Conservation (phyloP, 2,888 invertebrate species). For the Oegoconia quadripuncta region DNA sequence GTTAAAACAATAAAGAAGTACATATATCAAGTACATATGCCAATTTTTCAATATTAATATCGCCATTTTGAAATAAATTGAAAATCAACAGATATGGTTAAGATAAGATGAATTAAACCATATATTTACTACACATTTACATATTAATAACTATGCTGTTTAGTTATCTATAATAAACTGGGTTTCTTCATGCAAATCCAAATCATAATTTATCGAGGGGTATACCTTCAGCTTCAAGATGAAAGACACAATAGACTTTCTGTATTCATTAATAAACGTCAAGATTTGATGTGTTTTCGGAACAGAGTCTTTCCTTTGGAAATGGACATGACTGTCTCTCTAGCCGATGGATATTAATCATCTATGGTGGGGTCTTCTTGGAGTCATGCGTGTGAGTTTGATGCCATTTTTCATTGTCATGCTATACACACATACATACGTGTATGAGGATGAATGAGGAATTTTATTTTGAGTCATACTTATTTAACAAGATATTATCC, state of each 20-base stretch:
- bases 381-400: too few relatives aligned
- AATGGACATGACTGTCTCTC: constrained; percentile 3
- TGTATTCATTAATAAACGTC: constrained; percentile 49
- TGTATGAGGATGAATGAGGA: too few relatives aligned
- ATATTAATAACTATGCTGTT: constrained; percentile 26
- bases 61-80: too few relatives aligned
- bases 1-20: too few relatives aligned
- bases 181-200: constrained; percentile 43
- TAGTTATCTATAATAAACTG: constrained; percentile 33
- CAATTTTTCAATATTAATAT: too few relatives aligned
- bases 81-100: too few relatives aligned
- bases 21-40: too few relatives aligned
- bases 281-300: constrained; percentile 27
- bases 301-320: background rate
- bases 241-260: constrained; percentile 39
- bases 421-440: too few relatives aligned
- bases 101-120: background rate
- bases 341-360: background rate
- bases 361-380: background rate
- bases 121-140: background rate
- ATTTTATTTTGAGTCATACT: too few relatives aligned
- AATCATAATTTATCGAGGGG: constrained; percentile 32
- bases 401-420: too few relatives aligned
- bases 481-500: too few relatives aligned
- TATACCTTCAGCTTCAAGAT: constrained; percentile 24